Conservation (phyloP, 2,888 invertebrate genomes). For the Bursaphelenchus okinawaensis region DNA sequence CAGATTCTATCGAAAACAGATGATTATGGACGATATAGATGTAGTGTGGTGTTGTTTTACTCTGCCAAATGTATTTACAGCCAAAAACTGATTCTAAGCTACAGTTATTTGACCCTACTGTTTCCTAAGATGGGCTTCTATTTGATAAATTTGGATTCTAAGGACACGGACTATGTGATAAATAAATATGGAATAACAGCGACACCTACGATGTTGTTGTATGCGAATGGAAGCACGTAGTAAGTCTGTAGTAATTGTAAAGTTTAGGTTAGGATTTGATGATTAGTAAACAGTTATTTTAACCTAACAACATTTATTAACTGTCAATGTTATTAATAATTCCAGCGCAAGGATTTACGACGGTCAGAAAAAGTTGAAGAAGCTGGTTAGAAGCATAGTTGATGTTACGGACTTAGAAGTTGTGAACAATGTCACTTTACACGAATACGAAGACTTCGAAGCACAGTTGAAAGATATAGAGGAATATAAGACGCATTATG, state of each 20-base stretch:
- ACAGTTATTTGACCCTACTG: background rate
- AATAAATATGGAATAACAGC: background rate
- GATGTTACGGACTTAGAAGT: background rate
- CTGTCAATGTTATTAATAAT: background rate
- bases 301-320: background rate
- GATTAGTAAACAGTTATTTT: too few species aligned
- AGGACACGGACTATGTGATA: background rate
- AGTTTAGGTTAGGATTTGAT: too few species aligned
- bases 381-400: background rate
- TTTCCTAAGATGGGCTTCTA: background rate
- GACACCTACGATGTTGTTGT: background rate
- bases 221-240: background rate
- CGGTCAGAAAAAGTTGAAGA: background rate
- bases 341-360: background rate
- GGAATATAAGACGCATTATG: background rate
- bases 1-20: conserved; percentile 13
- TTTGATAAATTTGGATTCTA: background rate
- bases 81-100: conserved; percentile 12
- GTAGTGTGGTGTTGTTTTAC: conserved; percentile 66
- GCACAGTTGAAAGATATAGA: background rate
- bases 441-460: background rate
- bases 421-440: background rate
- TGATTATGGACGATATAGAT: conserved; percentile 25
- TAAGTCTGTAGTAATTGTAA: background rate
- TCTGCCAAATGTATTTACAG: conserved; percentile 84